Evolutionary conservation across 2,888 invertebrate genomes (phyloP).

Genomic region (Chorisops tibialis): DNA sequence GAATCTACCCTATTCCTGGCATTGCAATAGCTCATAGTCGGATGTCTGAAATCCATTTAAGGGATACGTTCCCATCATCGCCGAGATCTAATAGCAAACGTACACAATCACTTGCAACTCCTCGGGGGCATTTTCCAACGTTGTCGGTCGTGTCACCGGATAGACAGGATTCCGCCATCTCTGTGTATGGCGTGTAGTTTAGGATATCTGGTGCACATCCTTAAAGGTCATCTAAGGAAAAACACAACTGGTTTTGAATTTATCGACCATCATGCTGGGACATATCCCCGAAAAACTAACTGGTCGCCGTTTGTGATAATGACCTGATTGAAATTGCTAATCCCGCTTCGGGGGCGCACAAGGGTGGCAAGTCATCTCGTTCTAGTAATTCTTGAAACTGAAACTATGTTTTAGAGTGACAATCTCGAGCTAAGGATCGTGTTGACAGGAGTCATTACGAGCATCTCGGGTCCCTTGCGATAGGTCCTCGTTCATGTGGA

Average conservation of each 20-base stretch:
- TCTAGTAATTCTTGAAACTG: neutral
- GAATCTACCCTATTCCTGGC: neutral
- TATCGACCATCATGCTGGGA: neutral
- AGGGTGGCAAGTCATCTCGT: neutral
- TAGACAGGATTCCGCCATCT: neutral
- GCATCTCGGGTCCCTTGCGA: slow-evolving; percentile 3
- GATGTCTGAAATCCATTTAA: neutral
- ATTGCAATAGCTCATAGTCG: neutral
- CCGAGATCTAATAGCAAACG: neutral
- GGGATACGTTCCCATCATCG: neutral
- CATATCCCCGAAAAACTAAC: neutral
- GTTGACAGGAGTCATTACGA: slow-evolving; percentile 25
- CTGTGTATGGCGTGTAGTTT: too few species aligned
- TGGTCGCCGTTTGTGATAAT: neutral
- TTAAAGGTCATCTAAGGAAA: neutral
- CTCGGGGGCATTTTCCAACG: neutral
- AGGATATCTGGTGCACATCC: neutral
- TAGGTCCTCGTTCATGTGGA: neutral
- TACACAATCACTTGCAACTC: neutral
- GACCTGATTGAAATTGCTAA: neutral
- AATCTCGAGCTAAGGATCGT: slow-evolving; percentile 18
- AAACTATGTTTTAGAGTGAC: slow-evolving; percentile 13
- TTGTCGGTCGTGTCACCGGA: neutral
- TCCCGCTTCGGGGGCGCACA: neutral
- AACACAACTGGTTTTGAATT: neutral